Conservation (phyloP, 2,113 vertebrate species). For the Rhizomys pruinosus region DNA sequence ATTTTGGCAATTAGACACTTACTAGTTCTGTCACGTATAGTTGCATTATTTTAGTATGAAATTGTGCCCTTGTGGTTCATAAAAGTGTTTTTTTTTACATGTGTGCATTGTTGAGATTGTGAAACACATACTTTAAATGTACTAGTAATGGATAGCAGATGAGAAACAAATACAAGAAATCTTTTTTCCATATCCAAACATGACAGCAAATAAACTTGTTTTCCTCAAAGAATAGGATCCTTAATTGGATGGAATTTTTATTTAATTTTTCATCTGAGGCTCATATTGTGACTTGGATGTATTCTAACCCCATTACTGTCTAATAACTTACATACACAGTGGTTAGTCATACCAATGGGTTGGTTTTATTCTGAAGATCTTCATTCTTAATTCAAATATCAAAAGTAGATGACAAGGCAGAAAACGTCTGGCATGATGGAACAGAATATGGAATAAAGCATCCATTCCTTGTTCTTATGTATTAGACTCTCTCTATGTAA, state of each 20-base stretch:
- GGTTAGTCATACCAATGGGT: neutral
- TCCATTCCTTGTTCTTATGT: conserved; percentile 13
- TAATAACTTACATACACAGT: conserved; percentile 36
- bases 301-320: conserved; percentile 40
- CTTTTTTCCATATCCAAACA: conserved; percentile 47
- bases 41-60: conserved; percentile 49
- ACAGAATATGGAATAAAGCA: conserved; percentile 8
- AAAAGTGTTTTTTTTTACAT: conserved; percentile 40
- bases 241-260: conserved; percentile 64
- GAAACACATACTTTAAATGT: conserved; percentile 48
- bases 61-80: neutral
- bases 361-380: conserved; percentile 54
- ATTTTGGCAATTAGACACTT: conserved; percentile 32
- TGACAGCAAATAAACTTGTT: conserved; percentile 55
- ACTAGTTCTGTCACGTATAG: neutral
- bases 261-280: conserved; percentile 45
- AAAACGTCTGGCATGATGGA: conserved; percentile 21
- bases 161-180: conserved; percentile 53
- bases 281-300: conserved; percentile 30
- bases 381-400: conserved; percentile 36
- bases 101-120: conserved; percentile 17
- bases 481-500: neutral
- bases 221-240: conserved; percentile 35
- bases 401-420: conserved; percentile 21
- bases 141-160: conserved; percentile 49